Percentiles rank a stretch among this genome's conserved stretches.
Evolutionary conservation across 2,113 vertebrate genomes (phyloP).

Genomic region (Amazona guildingii): DNA sequence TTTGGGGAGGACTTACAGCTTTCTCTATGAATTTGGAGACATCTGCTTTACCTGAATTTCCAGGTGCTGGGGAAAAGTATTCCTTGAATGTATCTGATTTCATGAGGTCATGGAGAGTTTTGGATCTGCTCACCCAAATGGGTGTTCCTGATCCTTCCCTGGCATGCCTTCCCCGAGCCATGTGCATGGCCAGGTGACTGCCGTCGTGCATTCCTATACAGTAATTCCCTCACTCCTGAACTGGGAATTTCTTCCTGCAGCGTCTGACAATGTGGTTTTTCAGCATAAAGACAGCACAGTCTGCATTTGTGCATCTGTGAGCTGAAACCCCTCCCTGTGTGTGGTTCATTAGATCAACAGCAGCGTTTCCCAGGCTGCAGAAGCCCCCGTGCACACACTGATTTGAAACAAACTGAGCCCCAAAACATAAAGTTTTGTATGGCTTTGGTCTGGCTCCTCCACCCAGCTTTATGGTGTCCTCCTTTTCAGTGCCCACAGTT

Average conservation of each 20-base stretch:
- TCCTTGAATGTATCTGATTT: neutral
- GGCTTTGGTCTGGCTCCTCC: neutral
- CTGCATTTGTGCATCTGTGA: neutral
- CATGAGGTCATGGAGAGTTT: neutral
- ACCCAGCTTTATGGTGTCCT: neutral
- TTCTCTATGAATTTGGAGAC: neutral
- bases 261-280: neutral
- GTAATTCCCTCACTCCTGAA: neutral
- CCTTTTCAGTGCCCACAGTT: fast-evolving
- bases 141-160: neutral
- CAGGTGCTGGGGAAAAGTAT: neutral
- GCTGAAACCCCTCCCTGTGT: neutral
- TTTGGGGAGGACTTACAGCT: neutral
- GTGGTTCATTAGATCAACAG: neutral
- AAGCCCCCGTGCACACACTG: neutral
- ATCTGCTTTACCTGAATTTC: neutral
- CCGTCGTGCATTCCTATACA: neutral
- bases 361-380: neutral
- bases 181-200: fast-evolving
- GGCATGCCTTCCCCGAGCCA: neutral
- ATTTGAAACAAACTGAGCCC: neutral
- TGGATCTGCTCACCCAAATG: neutral
- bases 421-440: neutral
- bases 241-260: neutral
- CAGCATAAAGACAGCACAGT: neutral